Evolutionary conservation across 1,140 invertebrate genomes (phyloP).

Genomic region (Leptestheria dahalacensis): DNA sequence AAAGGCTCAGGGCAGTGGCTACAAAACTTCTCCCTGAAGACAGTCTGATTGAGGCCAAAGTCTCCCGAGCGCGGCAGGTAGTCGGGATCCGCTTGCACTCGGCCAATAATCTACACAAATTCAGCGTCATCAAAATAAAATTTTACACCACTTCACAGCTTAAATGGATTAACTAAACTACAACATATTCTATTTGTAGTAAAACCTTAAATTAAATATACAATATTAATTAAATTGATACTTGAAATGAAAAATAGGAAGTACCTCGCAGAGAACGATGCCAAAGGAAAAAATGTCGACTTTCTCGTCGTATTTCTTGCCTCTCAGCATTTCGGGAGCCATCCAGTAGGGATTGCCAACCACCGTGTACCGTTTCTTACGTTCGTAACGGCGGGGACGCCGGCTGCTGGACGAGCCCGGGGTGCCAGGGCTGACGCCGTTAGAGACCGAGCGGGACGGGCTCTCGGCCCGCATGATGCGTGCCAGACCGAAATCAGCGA

Average conservation of each 20-base stretch:
- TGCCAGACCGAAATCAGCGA: conserved; percentile 87
- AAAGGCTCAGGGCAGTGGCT: conserved; percentile 70
- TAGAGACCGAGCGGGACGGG: neutral
- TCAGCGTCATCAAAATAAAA: neutral
- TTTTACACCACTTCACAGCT: neutral
- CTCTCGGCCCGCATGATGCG: conserved; percentile 56
- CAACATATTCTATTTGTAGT: too few species aligned
- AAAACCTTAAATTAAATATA: too few species aligned
- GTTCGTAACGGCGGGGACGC: conserved; percentile 18
- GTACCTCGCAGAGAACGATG: conserved; percentile 85
- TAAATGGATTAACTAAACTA: neutral
- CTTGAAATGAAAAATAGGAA: conserved; percentile 14
- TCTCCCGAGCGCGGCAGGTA: conserved; percentile 73
- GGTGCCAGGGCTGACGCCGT: neutral
- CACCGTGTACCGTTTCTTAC: conserved; percentile 41
- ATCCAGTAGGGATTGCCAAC: conserved; percentile 96
- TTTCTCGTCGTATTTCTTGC: conserved; percentile 89
- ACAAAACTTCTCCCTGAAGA: conserved; percentile 78
- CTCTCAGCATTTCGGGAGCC: conserved; percentile 96
- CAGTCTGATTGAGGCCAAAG: conserved; percentile 75
- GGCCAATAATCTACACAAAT: conserved; percentile 59
- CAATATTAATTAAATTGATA: neutral
- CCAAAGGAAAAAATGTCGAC: conserved; percentile 95
- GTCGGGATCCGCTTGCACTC: conserved; percentile 84
- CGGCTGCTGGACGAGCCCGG: neutral